These are phyloP conservation scores for Thalpophila matura DNA, from an alignment of 2,888 invertebrate species.

Conservation along the genomic window DNA sequence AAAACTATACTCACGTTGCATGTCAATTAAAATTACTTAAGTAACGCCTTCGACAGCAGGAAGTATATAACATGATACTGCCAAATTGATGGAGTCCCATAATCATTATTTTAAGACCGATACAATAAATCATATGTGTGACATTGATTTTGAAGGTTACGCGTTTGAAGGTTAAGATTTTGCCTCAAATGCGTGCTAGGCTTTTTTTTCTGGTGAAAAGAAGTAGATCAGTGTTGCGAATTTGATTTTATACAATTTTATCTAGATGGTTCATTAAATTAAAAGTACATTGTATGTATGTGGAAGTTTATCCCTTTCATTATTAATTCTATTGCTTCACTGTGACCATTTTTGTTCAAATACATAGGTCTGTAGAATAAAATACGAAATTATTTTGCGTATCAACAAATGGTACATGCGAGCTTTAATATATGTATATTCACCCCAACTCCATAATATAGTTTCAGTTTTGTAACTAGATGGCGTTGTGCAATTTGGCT, in stretches of 20 bases:
- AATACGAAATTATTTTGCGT: too few relatives aligned
- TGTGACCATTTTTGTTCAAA: too few relatives aligned
- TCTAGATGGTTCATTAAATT: too few relatives aligned
- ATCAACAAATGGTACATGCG: background rate
- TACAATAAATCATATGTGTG: conserved; percentile 14
- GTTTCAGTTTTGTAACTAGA: conserved; percentile 14
- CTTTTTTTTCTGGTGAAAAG: background rate
- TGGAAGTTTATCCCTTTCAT: background rate
- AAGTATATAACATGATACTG: conserved; percentile 9
- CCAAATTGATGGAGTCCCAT: conserved; percentile 14
- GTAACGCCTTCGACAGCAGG: conserved; percentile 9
- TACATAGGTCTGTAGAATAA: too few relatives aligned
- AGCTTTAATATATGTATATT: background rate
- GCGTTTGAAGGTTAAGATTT: background rate
- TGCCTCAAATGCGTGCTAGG: background rate
- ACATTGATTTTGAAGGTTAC: conserved; percentile 34
- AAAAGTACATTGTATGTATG: too few relatives aligned
- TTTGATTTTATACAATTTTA: too few relatives aligned
- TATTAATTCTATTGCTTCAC: too few relatives aligned
- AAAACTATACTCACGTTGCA: background rate
- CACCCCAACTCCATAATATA: background rate
- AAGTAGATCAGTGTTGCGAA: too few relatives aligned
- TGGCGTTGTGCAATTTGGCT: conserved; percentile 18
- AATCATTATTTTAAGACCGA: conserved; percentile 11
- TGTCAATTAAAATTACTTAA: conserved; percentile 1